Percentiles rank a stretch among this genome's conserved stretches.
These are phyloP conservation scores for Antechinus stuartii DNA, from an alignment of 2,113 vertebrate genomes.

Conservation along the genomic window DNA sequence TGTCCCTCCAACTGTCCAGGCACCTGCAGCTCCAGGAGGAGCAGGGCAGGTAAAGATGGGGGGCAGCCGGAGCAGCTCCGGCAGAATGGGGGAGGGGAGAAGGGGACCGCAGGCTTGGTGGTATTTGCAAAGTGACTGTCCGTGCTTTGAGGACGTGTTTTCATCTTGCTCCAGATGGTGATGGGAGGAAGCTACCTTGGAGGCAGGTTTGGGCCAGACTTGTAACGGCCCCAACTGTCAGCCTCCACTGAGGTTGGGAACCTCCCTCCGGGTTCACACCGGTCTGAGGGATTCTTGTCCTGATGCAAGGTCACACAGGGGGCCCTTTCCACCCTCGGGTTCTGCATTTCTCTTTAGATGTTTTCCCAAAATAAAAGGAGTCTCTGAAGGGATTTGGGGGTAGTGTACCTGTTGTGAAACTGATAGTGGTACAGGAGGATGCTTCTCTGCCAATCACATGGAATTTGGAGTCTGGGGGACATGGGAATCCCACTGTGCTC, in stretches of 20 bases:
- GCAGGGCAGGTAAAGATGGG: conserved; percentile 81
- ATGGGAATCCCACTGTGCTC: neutral
- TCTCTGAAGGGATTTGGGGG: neutral
- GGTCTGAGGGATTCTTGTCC: neutral
- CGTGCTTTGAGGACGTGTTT: too few species aligned
- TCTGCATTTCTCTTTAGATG: neutral
- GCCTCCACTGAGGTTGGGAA: neutral
- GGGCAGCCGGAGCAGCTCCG: neutral
- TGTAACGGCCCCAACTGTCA: too few species aligned
- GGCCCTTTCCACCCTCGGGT: neutral
- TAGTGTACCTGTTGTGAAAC: neutral
- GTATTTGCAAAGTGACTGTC: too few species aligned
- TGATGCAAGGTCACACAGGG: neutral
- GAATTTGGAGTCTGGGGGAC: neutral
- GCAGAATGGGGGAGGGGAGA: neutral
- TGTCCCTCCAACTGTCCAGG: conserved; percentile 82
- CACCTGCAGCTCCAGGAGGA: conserved; percentile 82
- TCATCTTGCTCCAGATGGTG: too few species aligned
- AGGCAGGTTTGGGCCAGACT: neutral
- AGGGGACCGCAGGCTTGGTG: too few species aligned
- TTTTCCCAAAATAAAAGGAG: neutral
- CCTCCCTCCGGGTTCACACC: neutral
- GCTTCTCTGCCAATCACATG: neutral
- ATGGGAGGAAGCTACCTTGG: too few species aligned
- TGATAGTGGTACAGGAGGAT: neutral